Base-by-base conservation (phyloP, 2,888 invertebrate species). In the Meteorus colon region DNA sequence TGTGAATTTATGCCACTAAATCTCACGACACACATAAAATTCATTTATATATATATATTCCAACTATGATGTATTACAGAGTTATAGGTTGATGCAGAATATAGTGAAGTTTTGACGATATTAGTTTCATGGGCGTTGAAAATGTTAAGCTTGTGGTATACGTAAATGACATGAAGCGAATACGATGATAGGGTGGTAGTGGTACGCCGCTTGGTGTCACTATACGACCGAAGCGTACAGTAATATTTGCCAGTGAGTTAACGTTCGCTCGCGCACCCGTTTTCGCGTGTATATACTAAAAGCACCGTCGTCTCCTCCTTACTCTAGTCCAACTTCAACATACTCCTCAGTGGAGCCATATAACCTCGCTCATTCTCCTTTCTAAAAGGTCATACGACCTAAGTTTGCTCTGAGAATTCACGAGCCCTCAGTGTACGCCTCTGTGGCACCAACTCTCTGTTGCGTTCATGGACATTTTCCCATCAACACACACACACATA, bases 371-470 rank as follows among this genome's bases (percentile, higher is more conserved):
- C 73, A 74, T 78, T 75, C 78, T 79, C 76, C 76, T 78, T 79
- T 79, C 80, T 79, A 79, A 82, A 82, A 82, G 80, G 79, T 79
- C 81, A 80, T 79, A 81, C 70, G 80, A 81, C 78, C 81, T 74
- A 80, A 82, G 81, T 82, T 81, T 82, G 60, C 77, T 41, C 41
- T 67, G 71, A 75, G 78, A 81, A 81, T 80, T 81, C 77, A 81
- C 77, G 80, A 80, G 77, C 75, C 75, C 75, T 68, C 74, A 31
- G 74, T 69, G 59, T 19, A 62, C 48, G 31, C 63, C 62, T 45
- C 69, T 62, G 55, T 34, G 51, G 41, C 34, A n/a, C 51, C 55
- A 65, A 73, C 45, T 63, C 66, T 69, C 72, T 51, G n/a, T 65
- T 19, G 19, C 55, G 19, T 24, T 37, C 55, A 37, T 59, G 55